Base-by-base conservation (phyloP, 2,113 vertebrate genomes). In the Scomber japonicus region DNA sequence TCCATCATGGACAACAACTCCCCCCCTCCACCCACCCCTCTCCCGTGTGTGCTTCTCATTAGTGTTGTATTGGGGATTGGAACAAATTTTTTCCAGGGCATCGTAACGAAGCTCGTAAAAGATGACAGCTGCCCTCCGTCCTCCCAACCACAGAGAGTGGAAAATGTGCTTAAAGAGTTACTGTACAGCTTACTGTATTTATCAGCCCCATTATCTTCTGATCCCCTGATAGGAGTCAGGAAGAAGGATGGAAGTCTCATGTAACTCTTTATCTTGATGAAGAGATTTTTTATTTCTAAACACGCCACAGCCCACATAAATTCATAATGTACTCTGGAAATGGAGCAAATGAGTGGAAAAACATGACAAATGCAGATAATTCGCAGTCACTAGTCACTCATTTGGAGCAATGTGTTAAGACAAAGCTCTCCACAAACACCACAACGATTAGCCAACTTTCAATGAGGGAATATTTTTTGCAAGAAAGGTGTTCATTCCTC, bases 31-130 rank as follows among this genome's bases (percentile, higher is more conserved):
- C 46, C 44, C 66, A 71, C n/a, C 66, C 61, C 15, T 50, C 35
- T 53, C 71, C 72, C 21, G 48, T 75, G 82, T 87, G 81, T 84
- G 81, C 78, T 88, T 93, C 88, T 92, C 85, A 89, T 90, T 88
- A 91, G 75, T 1, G 53, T 74, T 84, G 80, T 72, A 84, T 68
- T 27, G 68, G 46, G 68, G 50, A 85, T 85, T 83, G 88, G 85
- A 90, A 90, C 86, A 70, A 56, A 70, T 82, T 88, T 87, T 83
- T 87, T 84, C 86, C 88, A 81, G 83, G 63, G 80, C 72, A 80
- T 27, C 24, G 24, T 17, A 10, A 69, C 17, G 9, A 61, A 48
- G 72, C 71, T 89, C n/a, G 48, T 88, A 85, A 88, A 88, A 73
- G 62, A 68, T 59, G 83, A 91, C 87, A 85, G 83, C 84, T 90